phyloP scores from a whole-genome alignment of 2,797 vertebrate species.

The Sebastes vulpes region DNA sequence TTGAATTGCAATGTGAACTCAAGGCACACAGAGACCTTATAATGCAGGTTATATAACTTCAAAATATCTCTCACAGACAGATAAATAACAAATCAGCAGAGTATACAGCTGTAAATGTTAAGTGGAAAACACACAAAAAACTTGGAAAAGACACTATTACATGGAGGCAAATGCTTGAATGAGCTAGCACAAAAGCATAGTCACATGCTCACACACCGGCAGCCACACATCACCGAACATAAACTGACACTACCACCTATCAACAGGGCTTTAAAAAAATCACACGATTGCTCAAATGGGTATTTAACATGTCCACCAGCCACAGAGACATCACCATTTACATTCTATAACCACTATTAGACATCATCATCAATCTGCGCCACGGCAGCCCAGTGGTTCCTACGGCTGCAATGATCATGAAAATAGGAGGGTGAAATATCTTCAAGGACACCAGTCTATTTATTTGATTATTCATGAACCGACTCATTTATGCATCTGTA shows the following conservation, averaged over 20 bases:
- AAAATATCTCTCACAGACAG: background rate
- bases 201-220: background rate
- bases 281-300: constrained; percentile 29
- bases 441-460: constrained; percentile 35
- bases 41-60: background rate
- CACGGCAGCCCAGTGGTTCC: constrained; percentile 1
- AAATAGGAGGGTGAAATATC: constrained; percentile 41
- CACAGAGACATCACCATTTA: constrained; percentile 52
- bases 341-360: constrained; percentile 40
- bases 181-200: background rate
- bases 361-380: constrained; percentile 54
- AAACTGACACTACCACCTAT: constrained; percentile 32
- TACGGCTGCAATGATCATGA: constrained; percentile 11
- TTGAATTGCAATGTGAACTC: constrained; percentile 35
- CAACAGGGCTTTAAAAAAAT: constrained; percentile 20
- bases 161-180: background rate
- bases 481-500: constrained; percentile 15
- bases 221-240: constrained; percentile 9
- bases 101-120: background rate
- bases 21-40: background rate
- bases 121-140: background rate
- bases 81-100: background rate
- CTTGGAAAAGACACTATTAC: background rate
- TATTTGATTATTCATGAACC: constrained; percentile 51
- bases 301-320: constrained; percentile 51